Conservation (phyloP, 1,140 invertebrate genomes). For the Papilio helenus region DNA sequence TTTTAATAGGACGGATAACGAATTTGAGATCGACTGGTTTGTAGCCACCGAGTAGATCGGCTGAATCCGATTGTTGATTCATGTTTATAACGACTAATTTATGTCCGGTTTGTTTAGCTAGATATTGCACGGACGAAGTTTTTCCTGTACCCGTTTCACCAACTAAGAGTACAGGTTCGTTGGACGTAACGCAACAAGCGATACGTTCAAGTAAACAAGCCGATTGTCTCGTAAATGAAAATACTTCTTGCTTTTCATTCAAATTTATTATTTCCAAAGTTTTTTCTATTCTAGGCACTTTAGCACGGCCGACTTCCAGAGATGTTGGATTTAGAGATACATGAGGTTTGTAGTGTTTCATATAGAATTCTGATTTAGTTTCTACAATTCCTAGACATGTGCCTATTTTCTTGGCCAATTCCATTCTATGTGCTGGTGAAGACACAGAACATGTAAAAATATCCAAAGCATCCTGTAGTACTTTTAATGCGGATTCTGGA, state of each 20-base stretch:
- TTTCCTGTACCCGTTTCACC: constrained; percentile 99
- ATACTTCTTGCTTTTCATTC: constrained; percentile 83
- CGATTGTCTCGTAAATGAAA: constrained; percentile 92
- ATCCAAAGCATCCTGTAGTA: constrained; percentile 95
- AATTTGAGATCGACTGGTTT: constrained; percentile 97
- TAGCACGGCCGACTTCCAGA: constrained; percentile 77
- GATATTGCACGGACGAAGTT: constrained; percentile 97
- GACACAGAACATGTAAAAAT: constrained; percentile 92
- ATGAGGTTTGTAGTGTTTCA: constrained; percentile 90
- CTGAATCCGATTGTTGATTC: constrained; percentile 99
- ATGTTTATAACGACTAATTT: constrained; percentile 98
- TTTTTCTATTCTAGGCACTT: constrained; percentile 72
- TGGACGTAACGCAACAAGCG: constrained; percentile 89
- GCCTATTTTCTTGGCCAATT: constrained; percentile 89
- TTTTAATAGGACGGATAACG: constrained; percentile 90
- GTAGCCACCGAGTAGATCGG: constrained; percentile 97
- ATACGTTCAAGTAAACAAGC: constrained; percentile 94
- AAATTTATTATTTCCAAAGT: constrained; percentile 71
- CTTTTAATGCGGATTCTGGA: constrained; percentile 88
- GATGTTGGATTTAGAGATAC: constrained; percentile 81
- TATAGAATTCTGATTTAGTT: constrained; percentile 92
- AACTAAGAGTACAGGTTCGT: constrained; percentile 96
- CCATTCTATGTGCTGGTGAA: constrained; percentile 85
- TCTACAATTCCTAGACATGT: constrained; percentile 92
- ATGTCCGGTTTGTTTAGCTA: constrained; percentile 92